Conservation (phyloP, 2,888 invertebrate species). For the Drosophila robusta region DNA sequence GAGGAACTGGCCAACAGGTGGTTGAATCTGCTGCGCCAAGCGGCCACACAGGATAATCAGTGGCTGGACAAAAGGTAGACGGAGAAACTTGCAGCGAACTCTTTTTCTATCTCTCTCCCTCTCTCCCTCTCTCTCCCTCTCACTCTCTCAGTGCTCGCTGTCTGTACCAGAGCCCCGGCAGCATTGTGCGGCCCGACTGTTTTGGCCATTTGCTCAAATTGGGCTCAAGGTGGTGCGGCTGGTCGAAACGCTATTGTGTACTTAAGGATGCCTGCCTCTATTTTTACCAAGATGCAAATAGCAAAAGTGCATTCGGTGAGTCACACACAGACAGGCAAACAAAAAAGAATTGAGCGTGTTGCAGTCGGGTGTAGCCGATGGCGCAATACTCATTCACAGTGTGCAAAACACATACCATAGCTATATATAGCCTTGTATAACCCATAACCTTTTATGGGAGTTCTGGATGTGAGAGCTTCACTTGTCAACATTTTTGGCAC, state of each 20-base stretch:
- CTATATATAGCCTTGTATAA: too few species aligned
- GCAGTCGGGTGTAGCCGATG: too few species aligned
- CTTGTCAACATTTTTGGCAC: too few species aligned
- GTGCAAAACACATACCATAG: too few species aligned
- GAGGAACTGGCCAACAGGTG: constrained; percentile 90
- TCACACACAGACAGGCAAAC: constrained; percentile 24
- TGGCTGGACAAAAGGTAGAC: constrained; percentile 88
- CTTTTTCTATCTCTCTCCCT: constrained; percentile 13
- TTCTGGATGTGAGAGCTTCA: too few species aligned
- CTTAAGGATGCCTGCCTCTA: constrained; percentile 97
- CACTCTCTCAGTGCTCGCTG: constrained; percentile 88
- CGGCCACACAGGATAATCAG: constrained; percentile 90
- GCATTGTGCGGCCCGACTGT: constrained; percentile 94
- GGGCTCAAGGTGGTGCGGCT: constrained; percentile 93
- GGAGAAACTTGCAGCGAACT: constrained; percentile 1
- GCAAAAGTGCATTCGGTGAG: constrained; percentile 93
- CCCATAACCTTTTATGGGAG: too few species aligned
- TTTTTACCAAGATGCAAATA: constrained; percentile 95
- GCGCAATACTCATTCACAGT: too few species aligned
- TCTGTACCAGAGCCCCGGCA: constrained; percentile 92
- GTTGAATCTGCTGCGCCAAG: constrained; percentile 91
- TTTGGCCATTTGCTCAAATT: constrained; percentile 96
- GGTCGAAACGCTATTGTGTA: constrained; percentile 97
- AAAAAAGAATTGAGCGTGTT: too few species aligned
- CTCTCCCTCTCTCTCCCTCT: constrained; percentile 19